These are phyloP conservation scores for Dasypogon diadema DNA, from an alignment of 2,888 invertebrate species.

Conservation along the genomic window DNA sequence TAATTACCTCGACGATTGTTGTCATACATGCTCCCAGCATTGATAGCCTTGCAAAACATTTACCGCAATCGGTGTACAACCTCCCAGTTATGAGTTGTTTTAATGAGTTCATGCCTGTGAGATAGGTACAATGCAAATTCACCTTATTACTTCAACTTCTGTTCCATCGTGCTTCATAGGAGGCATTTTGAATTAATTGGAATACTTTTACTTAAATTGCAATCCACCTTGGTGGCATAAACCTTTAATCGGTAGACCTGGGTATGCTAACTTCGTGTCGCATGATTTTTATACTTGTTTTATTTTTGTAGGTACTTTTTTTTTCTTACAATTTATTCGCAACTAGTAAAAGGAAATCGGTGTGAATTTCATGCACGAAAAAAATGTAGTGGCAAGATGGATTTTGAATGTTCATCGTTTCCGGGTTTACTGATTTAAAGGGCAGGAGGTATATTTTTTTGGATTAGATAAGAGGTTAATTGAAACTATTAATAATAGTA, in stretches of 20 bases:
- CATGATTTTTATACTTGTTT: background rate
- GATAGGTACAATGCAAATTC: slow-evolving; percentile 40
- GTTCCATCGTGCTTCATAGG: slow-evolving; percentile 12
- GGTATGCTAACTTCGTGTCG: background rate
- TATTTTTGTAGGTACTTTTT: too few species aligned
- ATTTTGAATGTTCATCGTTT: too few species aligned
- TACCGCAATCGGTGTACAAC: slow-evolving; percentile 34
- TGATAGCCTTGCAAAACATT: slow-evolving; percentile 36
- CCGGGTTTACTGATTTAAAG: too few species aligned
- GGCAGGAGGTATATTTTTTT: too few species aligned
- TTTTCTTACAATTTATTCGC: too few species aligned
- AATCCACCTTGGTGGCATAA: slow-evolving; percentile 18
- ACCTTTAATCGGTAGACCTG: background rate
- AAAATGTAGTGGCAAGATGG: too few species aligned
- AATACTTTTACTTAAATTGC: slow-evolving; percentile 35
- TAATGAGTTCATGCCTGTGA: slow-evolving; percentile 27
- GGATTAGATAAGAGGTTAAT: too few species aligned
- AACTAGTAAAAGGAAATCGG: too few species aligned
- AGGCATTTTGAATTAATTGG: slow-evolving; percentile 20
- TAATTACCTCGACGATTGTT: slow-evolving; percentile 16
- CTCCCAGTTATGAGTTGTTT: slow-evolving; percentile 39
- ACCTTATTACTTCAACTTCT: background rate
- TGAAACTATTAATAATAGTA: too few species aligned
- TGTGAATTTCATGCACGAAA: too few species aligned
- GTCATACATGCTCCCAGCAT: slow-evolving; percentile 41